Percentiles rank a stretch among this genome's conserved stretches.
phyloP scores from a whole-genome alignment of 2,888 invertebrate species.

The Xylota sylvarum region DNA sequence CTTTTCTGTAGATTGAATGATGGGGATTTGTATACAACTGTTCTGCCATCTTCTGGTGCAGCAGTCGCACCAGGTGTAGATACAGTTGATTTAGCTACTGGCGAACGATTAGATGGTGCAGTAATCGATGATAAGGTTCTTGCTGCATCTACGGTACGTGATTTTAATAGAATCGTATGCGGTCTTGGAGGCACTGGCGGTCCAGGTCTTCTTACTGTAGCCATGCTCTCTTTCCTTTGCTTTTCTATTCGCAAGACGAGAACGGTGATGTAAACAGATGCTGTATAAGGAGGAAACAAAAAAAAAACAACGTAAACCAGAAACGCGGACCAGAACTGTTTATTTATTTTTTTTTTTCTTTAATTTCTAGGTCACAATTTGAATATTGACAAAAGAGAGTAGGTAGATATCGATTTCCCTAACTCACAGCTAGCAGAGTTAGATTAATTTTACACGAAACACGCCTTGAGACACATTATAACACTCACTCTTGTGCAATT shows the following conservation, averaged over 20 bases:
- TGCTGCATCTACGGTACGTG: constrained; percentile 82
- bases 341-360: neutral
- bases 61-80: constrained; percentile 35
- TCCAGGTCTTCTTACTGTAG: constrained; percentile 86
- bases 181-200: constrained; percentile 94
- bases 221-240: constrained; percentile 81
- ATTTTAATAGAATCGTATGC: constrained; percentile 90
- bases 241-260: constrained; percentile 36
- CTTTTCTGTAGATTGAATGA: constrained; percentile 83
- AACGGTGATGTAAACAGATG: constrained; percentile 50
- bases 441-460: constrained; percentile 14
- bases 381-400: constrained; percentile 58
- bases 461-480: constrained; percentile 25
- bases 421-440: constrained; percentile 30
- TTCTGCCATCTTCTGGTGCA: constrained; percentile 82
- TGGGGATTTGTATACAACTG: constrained; percentile 84
- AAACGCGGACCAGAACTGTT: constrained; percentile 50
- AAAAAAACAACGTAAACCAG: constrained; percentile 34
- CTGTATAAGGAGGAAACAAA: constrained; percentile 9
- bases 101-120: constrained; percentile 73
- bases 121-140: constrained; percentile 73
- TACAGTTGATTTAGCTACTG: constrained; percentile 47
- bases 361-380: constrained; percentile 71
- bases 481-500: constrained; percentile 17
- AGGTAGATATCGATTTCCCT: constrained; percentile 63